phyloP scores from a whole-genome alignment of 2,888 invertebrate species.

The Geotrupes spiniger region DNA sequence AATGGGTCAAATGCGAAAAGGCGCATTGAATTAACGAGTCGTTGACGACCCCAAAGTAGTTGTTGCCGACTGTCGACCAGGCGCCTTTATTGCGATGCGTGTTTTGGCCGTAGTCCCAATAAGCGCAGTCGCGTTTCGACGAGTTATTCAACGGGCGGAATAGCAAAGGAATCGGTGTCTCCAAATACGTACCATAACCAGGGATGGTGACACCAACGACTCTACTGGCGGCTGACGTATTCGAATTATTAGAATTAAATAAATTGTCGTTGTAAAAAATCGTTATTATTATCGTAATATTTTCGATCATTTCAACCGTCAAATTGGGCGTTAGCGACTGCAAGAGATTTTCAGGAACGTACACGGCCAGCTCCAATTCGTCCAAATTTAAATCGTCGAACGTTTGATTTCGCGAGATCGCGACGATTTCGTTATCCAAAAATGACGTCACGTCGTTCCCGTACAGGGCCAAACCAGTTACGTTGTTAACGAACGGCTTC shows the following conservation, averaged over 20 bases:
- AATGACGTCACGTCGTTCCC: conserved; percentile 31
- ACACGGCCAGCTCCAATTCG: conserved; percentile 38
- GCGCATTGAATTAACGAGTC: conserved; percentile 52
- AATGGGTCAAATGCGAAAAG: conserved; percentile 59
- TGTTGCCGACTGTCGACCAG: conserved; percentile 60
- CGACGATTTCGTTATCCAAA: conserved; percentile 49
- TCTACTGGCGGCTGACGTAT: conserved; percentile 49
- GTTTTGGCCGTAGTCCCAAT: conserved; percentile 54
- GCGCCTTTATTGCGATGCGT: conserved; percentile 43
- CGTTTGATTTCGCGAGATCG: conserved; percentile 51
- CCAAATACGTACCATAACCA: conserved; percentile 55
- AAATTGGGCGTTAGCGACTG: conserved; percentile 26
- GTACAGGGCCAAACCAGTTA: conserved; percentile 54
- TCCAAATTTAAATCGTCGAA: conserved; percentile 39
- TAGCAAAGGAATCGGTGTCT: conserved; percentile 56
- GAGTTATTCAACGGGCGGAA: conserved; percentile 48
- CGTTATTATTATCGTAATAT: conserved; percentile 35
- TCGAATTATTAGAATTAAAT: conserved; percentile 34
- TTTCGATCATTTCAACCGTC: conserved; percentile 20
- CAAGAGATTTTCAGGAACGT: conserved; percentile 37
- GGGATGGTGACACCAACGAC: conserved; percentile 62
- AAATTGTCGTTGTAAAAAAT: conserved; percentile 41
- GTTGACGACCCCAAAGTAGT: conserved; percentile 41
- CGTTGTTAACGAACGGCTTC: conserved; percentile 52
- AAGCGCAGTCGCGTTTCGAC: conserved; percentile 52